Conservation (phyloP, 2,888 invertebrate species). For the Drosophila gaucha region DNA sequence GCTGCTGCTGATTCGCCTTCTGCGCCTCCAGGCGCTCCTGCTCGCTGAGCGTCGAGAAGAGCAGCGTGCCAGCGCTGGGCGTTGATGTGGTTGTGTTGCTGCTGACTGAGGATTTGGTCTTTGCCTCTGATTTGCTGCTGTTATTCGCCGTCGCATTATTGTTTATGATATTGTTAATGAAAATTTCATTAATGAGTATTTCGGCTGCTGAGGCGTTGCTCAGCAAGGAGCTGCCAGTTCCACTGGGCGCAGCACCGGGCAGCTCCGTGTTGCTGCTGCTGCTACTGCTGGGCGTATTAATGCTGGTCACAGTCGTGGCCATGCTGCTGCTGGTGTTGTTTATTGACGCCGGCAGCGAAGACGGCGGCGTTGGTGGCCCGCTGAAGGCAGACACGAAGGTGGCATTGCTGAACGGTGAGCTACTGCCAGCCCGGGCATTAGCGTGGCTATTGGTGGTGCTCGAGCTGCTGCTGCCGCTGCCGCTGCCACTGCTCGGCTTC, state of each 20-base stretch:
- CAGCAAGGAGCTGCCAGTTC: slow-evolving; percentile 55
- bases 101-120: slow-evolving; percentile 43
- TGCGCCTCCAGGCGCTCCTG: slow-evolving; percentile 81
- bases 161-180: slow-evolving; percentile 84
- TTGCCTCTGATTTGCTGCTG: slow-evolving; percentile 44
- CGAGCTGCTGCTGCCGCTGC: slow-evolving; percentile 48
- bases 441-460: slow-evolving; percentile 48
- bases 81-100: slow-evolving; percentile 40
- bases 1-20: slow-evolving; percentile 49
- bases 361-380: slow-evolving; percentile 59
- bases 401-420: slow-evolving; percentile 70
- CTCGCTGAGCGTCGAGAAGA: slow-evolving; percentile 81
- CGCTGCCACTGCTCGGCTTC: slow-evolving; percentile 80
- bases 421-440: slow-evolving; percentile 41
- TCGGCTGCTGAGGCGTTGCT: slow-evolving; percentile 82
- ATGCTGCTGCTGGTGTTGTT: slow-evolving; percentile 47
- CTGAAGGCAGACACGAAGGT: slow-evolving; percentile 80
- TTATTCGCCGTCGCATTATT: slow-evolving; percentile 68
- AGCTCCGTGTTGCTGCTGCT: slow-evolving; percentile 38
- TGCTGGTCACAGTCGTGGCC: slow-evolving; percentile 66
- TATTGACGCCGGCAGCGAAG: slow-evolving; percentile 61
- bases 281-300: slow-evolving; percentile 53
- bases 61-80: slow-evolving; percentile 79
- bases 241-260: slow-evolving; percentile 26
- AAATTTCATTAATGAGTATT: slow-evolving; percentile 84